Conservation (phyloP, 2,797 vertebrate genomes). For the Sibirionetta formosa region DNA sequence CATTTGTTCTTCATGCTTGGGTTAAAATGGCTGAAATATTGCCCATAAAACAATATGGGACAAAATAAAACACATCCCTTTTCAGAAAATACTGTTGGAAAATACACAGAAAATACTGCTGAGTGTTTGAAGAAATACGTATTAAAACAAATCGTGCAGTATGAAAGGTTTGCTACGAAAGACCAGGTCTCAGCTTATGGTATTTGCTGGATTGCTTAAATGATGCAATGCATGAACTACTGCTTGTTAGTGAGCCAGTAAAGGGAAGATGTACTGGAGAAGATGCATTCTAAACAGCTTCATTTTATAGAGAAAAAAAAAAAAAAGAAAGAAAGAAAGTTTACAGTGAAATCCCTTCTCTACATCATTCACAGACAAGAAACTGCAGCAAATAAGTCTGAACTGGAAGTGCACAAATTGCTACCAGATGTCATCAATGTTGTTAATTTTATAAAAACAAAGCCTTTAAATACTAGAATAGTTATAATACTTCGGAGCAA, state of each 20-base stretch:
- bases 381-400: neutral
- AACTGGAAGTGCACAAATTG: fast-evolving
- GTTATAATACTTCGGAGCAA: neutral
- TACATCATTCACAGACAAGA: neutral
- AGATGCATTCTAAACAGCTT: neutral
- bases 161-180: neutral
- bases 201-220: neutral
- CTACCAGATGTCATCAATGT: neutral
- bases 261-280: neutral
- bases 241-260: neutral
- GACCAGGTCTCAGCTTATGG: neutral
- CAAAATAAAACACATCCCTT: neutral
- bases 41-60: no score
- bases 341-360: neutral
- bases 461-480: neutral
- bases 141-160: neutral
- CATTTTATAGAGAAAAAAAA: no score
- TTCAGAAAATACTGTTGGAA: neutral
- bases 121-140: neutral
- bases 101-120: neutral
- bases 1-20: neutral
- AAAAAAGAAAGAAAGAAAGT: neutral
- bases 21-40: neutral
- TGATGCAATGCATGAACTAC: neutral
- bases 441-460: neutral